Evolutionary conservation across 2,113 vertebrate species (phyloP), one percentile per base, ranked within the genome.

Genomic region (Lophotis ruficrista): DNA sequence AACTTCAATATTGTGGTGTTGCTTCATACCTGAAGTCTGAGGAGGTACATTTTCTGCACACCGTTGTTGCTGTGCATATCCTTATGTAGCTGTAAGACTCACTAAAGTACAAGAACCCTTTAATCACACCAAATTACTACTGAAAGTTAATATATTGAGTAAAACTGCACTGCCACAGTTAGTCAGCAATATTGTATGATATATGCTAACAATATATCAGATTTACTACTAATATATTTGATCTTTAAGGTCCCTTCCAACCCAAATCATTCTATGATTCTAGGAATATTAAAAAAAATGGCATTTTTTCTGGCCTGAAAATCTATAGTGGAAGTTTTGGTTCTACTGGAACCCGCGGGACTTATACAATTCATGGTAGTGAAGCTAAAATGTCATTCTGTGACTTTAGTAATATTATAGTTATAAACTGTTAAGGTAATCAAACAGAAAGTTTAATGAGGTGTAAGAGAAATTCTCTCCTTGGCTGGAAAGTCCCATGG

Each of bases 401-500:
- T 82, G 77, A 87, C 35, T 87, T 84, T 6, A 89, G 53, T 89
- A 84, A 75, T 87, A 48, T 54, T 71, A 28, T 30, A 57, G 53
- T 73, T 93, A 71, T 51, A 71, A 94, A 81, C 33, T 72, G 25
- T 72, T 81, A 57, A 18, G 15, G 10, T 71, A 78, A 82, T 89
- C 76, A 89, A 87, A 94, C 41, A 79, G 65, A 38, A 87, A 89
- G 66, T 76, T 82, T 79, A 92, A 87, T 53, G 80, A 89, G 17
- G 18, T 9, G 0, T 78, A 38, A 69, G 28, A 87, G 65, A 85
- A 94, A 78, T 87, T 81, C 38, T 89, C 61, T 71, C 48, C 68
- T 93, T 87, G 80, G n/a, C 72, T 96, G 69, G 31, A 20, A 93
- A 92, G 85, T 65, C 16, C 48, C 83, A 25, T 14, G 47, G 77